These are phyloP conservation scores for Drosophila anceps DNA, from an alignment of 2,888 invertebrate species.

Conservation along the genomic window DNA sequence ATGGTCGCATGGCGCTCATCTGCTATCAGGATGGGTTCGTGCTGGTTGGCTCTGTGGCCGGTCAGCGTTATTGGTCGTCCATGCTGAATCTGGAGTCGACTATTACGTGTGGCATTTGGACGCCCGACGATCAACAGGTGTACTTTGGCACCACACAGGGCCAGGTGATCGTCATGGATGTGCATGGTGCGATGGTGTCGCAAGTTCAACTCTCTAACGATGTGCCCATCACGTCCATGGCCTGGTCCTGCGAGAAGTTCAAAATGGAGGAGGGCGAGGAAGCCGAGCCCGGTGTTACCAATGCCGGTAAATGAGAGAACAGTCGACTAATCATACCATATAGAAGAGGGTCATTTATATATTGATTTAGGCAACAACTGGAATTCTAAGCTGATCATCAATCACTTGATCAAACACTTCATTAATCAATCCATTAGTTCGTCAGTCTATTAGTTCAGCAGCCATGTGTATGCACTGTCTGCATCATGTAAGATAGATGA, in stretches of 20 bases:
- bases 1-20: constrained; percentile 98
- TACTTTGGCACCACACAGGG: constrained; percentile 98
- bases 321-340: background rate
- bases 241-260: constrained; percentile 99
- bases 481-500: background rate
- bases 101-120: constrained; percentile 99
- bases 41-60: constrained; percentile 98
- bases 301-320: constrained; percentile 84
- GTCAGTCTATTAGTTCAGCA: too few relatives aligned
- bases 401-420: background rate
- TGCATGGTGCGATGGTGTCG: constrained; percentile 97
- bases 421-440: background rate
- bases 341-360: too few relatives aligned
- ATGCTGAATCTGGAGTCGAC: constrained; percentile 97
- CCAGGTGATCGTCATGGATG: constrained; percentile 98
- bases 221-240: constrained; percentile 95
- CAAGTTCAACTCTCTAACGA: constrained; percentile 95
- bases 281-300: constrained; percentile 87
- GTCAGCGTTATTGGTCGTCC: constrained; percentile 99
- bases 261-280: constrained; percentile 98
- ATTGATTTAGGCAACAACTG: too few relatives aligned
- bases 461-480: too few relatives aligned
- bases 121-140: constrained; percentile 98
- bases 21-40: constrained; percentile 99
- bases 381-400: background rate